Conservation (phyloP, 2,888 invertebrate genomes). For the Tachina fera region DNA sequence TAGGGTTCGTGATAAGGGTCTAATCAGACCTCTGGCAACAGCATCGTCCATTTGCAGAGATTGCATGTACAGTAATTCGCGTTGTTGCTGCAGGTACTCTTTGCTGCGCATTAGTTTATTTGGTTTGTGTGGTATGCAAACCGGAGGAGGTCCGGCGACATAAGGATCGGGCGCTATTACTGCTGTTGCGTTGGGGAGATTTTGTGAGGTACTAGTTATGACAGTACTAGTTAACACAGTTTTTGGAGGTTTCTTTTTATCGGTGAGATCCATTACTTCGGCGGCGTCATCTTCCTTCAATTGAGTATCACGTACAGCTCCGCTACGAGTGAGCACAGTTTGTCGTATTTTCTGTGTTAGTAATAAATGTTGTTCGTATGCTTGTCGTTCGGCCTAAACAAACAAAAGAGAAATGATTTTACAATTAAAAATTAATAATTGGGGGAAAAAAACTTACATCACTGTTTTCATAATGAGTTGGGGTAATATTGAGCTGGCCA, state of each 20-base stretch:
- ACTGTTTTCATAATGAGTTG: conserved; percentile 83
- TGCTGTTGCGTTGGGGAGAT: conserved; percentile 83
- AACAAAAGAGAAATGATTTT: conserved; percentile 5
- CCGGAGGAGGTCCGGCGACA: conserved; percentile 72
- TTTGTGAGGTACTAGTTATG: conserved; percentile 82
- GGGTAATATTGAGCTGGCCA: conserved; percentile 81
- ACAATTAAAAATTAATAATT: not conserved
- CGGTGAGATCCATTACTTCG: conserved; percentile 90
- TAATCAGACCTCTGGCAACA: conserved; percentile 82
- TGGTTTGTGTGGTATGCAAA: conserved; percentile 70
- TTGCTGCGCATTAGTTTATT: conserved; percentile 81
- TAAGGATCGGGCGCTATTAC: conserved; percentile 54
- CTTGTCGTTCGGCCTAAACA: conserved; percentile 84
- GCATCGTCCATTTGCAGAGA: conserved; percentile 83
- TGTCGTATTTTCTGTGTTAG: conserved; percentile 93
- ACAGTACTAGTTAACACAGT: conserved; percentile 84
- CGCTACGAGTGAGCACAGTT: conserved; percentile 92
- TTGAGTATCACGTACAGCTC: conserved; percentile 83
- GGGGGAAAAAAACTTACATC: conserved; percentile 78
- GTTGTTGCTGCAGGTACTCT: conserved; percentile 87
- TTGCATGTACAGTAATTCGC: conserved; percentile 86
- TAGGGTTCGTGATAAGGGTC: conserved; percentile 91
- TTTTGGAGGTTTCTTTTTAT: conserved; percentile 85
- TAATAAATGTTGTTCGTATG: conserved; percentile 86
- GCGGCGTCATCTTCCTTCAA: conserved; percentile 86